These are phyloP conservation scores for Meloidogyne floridensis DNA, from an alignment of 1,140 invertebrate species.

Conservation along the genomic window DNA sequence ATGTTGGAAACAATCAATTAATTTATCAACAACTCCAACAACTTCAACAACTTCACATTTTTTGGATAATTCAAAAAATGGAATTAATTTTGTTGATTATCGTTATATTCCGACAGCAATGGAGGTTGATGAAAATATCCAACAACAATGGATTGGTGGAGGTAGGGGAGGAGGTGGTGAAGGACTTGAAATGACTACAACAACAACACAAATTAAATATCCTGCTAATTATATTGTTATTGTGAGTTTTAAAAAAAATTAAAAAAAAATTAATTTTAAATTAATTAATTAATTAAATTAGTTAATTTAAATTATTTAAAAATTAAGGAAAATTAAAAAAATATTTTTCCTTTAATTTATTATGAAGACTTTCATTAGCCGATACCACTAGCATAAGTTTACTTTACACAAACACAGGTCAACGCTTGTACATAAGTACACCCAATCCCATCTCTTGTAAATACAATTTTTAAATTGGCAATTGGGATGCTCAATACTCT, in stretches of 20 bases:
- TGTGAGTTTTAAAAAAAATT: not conserved
- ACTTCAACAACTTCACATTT: not conserved
- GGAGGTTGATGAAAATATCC: not conserved
- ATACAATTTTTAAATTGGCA: too few relatives aligned
- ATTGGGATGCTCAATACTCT: too few relatives aligned
- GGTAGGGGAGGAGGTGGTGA: not conserved
- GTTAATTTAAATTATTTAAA: too few relatives aligned
- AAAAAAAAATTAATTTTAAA: too few relatives aligned
- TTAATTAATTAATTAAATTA: too few relatives aligned
- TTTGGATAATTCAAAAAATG: conserved; percentile 19
- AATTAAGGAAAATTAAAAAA: too few relatives aligned
- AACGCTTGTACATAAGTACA: too few relatives aligned
- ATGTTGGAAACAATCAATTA: not conserved
- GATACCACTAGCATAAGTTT: too few relatives aligned
- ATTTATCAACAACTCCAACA: not conserved
- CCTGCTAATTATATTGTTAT: conserved; percentile 81
- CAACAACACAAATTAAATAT: conserved; percentile 39
- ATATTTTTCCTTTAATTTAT: too few relatives aligned
- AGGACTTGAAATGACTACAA: not conserved
- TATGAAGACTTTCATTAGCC: too few relatives aligned
- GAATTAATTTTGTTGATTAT: conserved; percentile 34
- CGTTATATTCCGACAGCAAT: conserved; percentile 44
- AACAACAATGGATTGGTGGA: not conserved
- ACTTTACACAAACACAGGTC: too few relatives aligned
- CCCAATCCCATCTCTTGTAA: too few relatives aligned